A percentile compares a stretch with the other conserved stretches of the same genome.
Evolutionary conservation across 2,888 invertebrate species (phyloP).

Genomic region (Copidosoma aretas): DNA sequence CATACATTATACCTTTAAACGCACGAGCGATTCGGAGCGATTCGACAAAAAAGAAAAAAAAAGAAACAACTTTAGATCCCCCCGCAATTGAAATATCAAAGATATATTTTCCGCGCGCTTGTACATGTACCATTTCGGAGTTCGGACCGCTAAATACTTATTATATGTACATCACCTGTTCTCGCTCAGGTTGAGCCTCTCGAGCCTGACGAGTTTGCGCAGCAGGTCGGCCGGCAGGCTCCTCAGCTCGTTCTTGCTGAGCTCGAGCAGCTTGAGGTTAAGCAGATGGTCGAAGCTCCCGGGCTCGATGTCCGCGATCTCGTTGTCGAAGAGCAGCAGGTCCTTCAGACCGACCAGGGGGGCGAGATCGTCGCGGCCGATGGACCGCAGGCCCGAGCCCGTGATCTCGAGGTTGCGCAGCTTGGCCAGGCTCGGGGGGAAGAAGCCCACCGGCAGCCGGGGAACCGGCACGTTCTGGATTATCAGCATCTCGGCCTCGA

Average conservation of each 20-base stretch:
- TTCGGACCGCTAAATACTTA: no score
- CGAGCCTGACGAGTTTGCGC: constrained; percentile 22
- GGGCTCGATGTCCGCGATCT: constrained; percentile 66
- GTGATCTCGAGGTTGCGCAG: constrained; percentile 71
- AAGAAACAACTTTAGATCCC: no score
- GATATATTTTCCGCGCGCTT: no score
- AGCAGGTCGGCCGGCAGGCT: constrained; percentile 66
- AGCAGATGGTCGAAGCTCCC: constrained; percentile 70
- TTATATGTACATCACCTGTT: no score
- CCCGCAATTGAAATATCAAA: no score
- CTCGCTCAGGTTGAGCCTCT: constrained; percentile 62
- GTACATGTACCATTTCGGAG: no score
- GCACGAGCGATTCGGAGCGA: no score
- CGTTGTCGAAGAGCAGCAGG: constrained; percentile 74
- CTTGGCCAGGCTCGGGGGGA: constrained; percentile 70
- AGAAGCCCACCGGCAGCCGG: constrained; percentile 68
- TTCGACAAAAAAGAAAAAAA: no score
- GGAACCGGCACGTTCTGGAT: background rate
- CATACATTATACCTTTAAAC: no score
- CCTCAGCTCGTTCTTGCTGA: constrained; percentile 74
- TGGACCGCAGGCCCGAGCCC: constrained; percentile 68
- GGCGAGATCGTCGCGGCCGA: constrained; percentile 55
- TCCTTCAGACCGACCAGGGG: constrained; percentile 62
- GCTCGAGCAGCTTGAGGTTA: constrained; percentile 69
- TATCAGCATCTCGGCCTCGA: background rate